Conservation (phyloP, 2,888 invertebrate genomes). For the Epirrhoe alternata region DNA sequence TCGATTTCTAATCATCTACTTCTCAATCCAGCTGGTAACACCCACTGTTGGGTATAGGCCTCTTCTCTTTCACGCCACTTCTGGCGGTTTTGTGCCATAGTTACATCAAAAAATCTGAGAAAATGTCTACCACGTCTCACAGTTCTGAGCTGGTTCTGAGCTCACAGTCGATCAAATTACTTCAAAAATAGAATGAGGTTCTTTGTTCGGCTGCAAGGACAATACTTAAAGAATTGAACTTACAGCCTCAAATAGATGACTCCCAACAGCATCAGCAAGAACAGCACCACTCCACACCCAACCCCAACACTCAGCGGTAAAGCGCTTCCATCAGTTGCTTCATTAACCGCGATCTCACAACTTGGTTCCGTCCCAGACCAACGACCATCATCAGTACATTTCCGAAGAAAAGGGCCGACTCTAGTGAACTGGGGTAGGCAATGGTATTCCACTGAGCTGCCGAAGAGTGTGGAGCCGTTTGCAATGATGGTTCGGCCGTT, state of each 20-base stretch:
- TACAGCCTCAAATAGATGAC: conserved; percentile 93
- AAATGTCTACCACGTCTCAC: too few species aligned
- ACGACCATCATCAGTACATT: conserved; percentile 92
- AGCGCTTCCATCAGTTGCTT: conserved; percentile 89
- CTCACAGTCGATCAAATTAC: too few species aligned
- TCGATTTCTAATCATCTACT: too few species aligned
- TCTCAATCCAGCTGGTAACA: too few species aligned
- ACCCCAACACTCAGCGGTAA: conserved; percentile 93
- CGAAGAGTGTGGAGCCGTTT: conserved; percentile 93
- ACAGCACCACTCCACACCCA: conserved; percentile 92
- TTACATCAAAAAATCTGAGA: too few species aligned
- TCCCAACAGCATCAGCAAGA: conserved; percentile 91
- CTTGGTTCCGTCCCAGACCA: conserved; percentile 96
- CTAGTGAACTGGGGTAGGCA: conserved; percentile 94
- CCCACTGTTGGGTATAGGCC: too few species aligned
- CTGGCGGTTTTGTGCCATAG: too few species aligned
- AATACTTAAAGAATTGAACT: conserved; percentile 57
- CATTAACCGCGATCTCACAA: conserved; percentile 89
- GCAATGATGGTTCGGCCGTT: conserved; percentile 94
- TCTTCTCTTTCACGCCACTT: too few species aligned
- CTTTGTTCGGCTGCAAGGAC: too few species aligned
- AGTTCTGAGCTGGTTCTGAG: too few species aligned
- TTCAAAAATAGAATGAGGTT: too few species aligned
- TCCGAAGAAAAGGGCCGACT: conserved; percentile 92
- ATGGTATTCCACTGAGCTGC: conserved; percentile 94